Base-by-base conservation (phyloP, 35 echinoderm and acorn worm genomes). In the Stichopus chloronotus region DNA sequence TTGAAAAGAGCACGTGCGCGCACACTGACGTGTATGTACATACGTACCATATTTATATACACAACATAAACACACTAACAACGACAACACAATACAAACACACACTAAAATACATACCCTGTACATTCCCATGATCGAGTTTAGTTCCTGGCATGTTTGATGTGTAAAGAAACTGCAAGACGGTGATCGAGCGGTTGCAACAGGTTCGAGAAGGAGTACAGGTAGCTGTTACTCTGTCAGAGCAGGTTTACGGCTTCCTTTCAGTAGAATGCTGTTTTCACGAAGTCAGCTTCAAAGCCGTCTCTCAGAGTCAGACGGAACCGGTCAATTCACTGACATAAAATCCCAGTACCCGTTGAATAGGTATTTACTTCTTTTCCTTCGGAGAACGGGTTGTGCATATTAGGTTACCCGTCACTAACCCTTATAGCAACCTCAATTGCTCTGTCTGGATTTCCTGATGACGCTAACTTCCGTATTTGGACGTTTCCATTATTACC, bases 381-480 rank as follows among this genome's bases (percentile, higher is more conserved):
- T 56, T 6, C 25, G 55, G 12, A 56, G 53, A 83, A 55, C 55
- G 43, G 80, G 24, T 55, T 55, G 55, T 56, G 19, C 55, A 52
- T 83, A 55, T 52, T 55, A 81, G 7, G 43, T 25, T 24, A 81
- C 24, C 24, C 19, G 8, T 81, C 22, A 81, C n/a, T 55, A 56
- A 52, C 80, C 80, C 80, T 83, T 56, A 52, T 55, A 53, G 13
- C 16, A 12, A 83, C 7, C 80, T 52, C 8, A 13, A 14, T 43
- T 81, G 21, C 22, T 52, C 79, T 6, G 11, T 65, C 61, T 11
- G 19, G 61, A 52, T 83, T 83, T 83, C 80, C 80, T 52, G 80
- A 56, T 83, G 80, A 83, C 80, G n/a, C 80, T 43, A 52, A 83
- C 80, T 83, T 83, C 80, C 80, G 80, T 83, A 56, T 83, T 83